phyloP scores from a whole-genome alignment of 2,888 invertebrate species.

The Tineola bisselliella region DNA sequence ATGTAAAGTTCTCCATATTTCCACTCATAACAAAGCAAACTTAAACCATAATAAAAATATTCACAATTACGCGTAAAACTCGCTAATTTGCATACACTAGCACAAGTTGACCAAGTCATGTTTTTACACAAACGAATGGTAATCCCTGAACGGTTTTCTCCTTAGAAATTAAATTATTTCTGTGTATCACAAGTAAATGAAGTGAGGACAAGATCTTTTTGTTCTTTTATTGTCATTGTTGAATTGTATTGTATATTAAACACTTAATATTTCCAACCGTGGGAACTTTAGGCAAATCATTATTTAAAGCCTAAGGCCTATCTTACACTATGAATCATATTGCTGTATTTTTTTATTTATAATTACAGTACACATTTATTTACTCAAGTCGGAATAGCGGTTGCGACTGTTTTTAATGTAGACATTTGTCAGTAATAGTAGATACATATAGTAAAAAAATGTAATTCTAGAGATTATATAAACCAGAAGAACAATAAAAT shows the following conservation, averaged over 20 bases:
- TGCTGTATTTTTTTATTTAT: too few species aligned
- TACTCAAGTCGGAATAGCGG: too few species aligned
- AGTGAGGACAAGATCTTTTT: slow-evolving; percentile 20
- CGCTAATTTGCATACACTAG: neutral
- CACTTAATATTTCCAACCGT: slow-evolving; percentile 18
- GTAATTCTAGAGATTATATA: too few species aligned
- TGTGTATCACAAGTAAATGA: slow-evolving; percentile 25
- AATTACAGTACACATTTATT: too few species aligned
- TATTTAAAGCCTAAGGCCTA: neutral
- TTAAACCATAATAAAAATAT: too few species aligned
- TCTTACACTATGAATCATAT: neutral
- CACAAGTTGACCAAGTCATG: neutral
- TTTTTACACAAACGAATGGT: slow-evolving; percentile 2
- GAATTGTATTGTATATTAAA: slow-evolving; percentile 21
- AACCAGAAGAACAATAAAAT: too few species aligned
- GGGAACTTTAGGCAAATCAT: slow-evolving; percentile 8
- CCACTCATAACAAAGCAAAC: too few species aligned
- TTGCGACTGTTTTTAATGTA: too few species aligned
- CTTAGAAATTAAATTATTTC: slow-evolving; percentile 20
- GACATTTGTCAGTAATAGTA: too few species aligned
- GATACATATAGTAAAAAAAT: too few species aligned
- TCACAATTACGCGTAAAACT: neutral
- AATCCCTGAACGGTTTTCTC: neutral
- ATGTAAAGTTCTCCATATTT: too few species aligned
- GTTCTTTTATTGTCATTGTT: slow-evolving; percentile 20